phyloP scores from a whole-genome alignment of 2,797 vertebrate species.

The Staurois parvus region DNA sequence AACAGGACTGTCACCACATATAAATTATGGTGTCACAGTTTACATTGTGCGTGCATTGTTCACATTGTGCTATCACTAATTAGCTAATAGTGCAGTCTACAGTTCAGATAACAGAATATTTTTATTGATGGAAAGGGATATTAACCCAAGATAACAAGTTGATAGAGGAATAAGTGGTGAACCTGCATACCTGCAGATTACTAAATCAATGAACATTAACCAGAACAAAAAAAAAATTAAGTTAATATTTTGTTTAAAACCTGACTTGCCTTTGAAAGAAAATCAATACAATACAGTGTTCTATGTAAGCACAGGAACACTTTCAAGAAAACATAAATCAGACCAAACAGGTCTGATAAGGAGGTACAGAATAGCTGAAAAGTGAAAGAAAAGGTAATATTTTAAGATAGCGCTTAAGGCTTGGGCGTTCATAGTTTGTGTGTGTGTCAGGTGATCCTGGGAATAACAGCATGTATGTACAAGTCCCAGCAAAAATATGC shows the following conservation, averaged over 20 bases:
- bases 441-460: slow-evolving; percentile 6
- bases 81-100: not conserved
- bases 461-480: not conserved
- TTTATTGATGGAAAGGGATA: not conserved
- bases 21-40: too few species aligned
- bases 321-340: not conserved
- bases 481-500: not conserved
- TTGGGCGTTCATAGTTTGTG: slow-evolving; percentile 15
- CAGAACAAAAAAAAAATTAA: not conserved
- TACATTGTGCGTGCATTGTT: too few species aligned
- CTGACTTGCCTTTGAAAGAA: not conserved
- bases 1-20: too few species aligned
- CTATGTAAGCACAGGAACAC: not conserved
- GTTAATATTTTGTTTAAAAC: not conserved
- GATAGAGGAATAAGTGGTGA: not conserved
- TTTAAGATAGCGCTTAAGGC: slow-evolving; percentile 18
- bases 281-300: not conserved
- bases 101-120: not conserved
- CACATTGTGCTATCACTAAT: not conserved
- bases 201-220: not conserved
- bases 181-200: not conserved
- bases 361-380: not conserved
- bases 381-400: not conserved
- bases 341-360: not conserved
- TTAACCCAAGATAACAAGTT: not conserved